Conservation (phyloP, 2,888 invertebrate species). For the Parthenolecanium corni region DNA sequence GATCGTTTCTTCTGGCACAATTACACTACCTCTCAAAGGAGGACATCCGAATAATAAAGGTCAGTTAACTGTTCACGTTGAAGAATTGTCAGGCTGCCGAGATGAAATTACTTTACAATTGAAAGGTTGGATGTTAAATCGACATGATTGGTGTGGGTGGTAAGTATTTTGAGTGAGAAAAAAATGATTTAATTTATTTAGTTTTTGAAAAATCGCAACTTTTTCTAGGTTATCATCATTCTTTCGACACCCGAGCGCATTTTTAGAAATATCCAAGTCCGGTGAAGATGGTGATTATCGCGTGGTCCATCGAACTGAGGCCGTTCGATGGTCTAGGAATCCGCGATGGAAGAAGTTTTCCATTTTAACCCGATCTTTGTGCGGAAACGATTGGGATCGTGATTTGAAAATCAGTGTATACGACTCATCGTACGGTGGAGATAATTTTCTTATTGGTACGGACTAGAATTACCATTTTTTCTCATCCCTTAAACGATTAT, state of each 20-base stretch:
- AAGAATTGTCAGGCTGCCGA: conserved; percentile 38
- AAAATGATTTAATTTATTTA: background rate
- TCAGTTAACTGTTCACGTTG: conserved; percentile 37
- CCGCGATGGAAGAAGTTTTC: conserved; percentile 45
- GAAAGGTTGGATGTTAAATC: conserved; percentile 36
- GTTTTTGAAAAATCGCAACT: conserved; percentile 19
- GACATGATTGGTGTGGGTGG: conserved; percentile 36
- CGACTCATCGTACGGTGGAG: conserved; percentile 44
- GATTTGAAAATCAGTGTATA: conserved; percentile 43
- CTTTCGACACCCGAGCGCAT: conserved; percentile 35
- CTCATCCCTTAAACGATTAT: background rate
- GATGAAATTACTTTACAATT: conserved; percentile 38
- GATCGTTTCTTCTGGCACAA: conserved; percentile 37
- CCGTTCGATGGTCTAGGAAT: conserved; percentile 42
- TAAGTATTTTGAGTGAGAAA: conserved; percentile 31
- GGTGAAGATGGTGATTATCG: conserved; percentile 41
- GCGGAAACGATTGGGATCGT: conserved; percentile 45
- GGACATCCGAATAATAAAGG: conserved; percentile 33
- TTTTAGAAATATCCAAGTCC: conserved; percentile 39
- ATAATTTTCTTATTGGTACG: conserved; percentile 41
- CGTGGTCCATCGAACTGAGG: conserved; percentile 46
- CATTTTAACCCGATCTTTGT: conserved; percentile 41
- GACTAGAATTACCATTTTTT: background rate
- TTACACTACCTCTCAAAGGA: conserved; percentile 32
- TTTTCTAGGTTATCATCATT: conserved; percentile 33